These are phyloP conservation scores for Pristionchus pacificus DNA, from an alignment of 1,140 invertebrate species.

Conservation along the genomic window DNA sequence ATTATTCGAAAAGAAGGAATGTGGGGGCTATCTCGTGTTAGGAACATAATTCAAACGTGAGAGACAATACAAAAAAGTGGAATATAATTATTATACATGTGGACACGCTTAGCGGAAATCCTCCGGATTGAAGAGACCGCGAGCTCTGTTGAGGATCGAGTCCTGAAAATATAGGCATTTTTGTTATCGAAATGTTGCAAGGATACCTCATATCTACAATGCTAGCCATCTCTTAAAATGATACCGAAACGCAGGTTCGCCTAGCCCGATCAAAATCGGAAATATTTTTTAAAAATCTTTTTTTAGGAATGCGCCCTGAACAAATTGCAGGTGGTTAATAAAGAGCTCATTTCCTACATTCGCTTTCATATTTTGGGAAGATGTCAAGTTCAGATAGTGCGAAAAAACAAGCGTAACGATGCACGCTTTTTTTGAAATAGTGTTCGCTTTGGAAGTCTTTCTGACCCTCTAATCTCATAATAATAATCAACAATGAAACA, in stretches of 20 bases:
- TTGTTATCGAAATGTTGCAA: conserved; percentile 3
- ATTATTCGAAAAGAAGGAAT: too few relatives aligned
- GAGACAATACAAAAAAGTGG: too few relatives aligned
- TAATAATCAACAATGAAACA: conserved; percentile 4
- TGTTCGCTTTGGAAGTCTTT: too few relatives aligned
- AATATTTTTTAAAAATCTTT: conserved; percentile 9
- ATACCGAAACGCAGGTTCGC: neutral
- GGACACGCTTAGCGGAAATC: conserved; percentile 41
- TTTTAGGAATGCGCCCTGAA: neutral
- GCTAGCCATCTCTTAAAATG: conserved; percentile 4
- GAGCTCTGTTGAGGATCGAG: conserved; percentile 52
- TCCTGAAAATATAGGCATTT: conserved; percentile 42
- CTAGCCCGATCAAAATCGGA: neutral
- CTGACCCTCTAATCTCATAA: too few relatives aligned
- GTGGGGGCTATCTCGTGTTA: too few relatives aligned
- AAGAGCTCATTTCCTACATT: conserved; percentile 6
- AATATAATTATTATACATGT: neutral
- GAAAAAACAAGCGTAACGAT: too few relatives aligned
- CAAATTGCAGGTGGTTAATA: conserved; percentile 1
- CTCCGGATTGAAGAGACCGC: conserved; percentile 54
- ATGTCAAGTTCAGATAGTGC: too few relatives aligned
- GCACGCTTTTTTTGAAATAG: too few relatives aligned
- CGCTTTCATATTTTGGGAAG: too few relatives aligned
- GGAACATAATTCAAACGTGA: too few relatives aligned
- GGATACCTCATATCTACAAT: too few relatives aligned